Percentiles rank a stretch among this genome's conserved stretches.
Evolutionary conservation across 2,888 invertebrate species (phyloP).

Genomic region (Cephus pulcher): DNA sequence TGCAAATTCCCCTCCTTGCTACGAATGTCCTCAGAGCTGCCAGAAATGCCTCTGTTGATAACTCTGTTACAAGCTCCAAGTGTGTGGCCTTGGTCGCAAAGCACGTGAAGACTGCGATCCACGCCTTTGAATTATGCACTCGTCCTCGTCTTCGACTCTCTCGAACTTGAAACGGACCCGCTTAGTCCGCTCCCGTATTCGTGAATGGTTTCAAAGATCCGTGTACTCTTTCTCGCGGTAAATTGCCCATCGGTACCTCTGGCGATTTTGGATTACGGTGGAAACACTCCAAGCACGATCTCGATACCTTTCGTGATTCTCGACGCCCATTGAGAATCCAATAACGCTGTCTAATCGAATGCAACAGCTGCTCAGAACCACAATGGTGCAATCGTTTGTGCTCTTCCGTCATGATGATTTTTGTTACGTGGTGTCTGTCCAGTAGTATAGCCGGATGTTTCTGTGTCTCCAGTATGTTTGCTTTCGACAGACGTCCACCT

Average conservation of each 20-base stretch:
- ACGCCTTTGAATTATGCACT: slow-evolving; percentile 41
- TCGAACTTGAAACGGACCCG: slow-evolving; percentile 33
- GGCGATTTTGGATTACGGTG: slow-evolving; percentile 26
- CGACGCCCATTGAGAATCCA: slow-evolving; percentile 42
- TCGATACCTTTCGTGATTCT: slow-evolving; percentile 28
- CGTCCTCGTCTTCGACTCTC: slow-evolving; percentile 35
- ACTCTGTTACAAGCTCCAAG: slow-evolving; percentile 34
- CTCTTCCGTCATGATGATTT: slow-evolving; percentile 8
- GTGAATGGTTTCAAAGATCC: slow-evolving; percentile 20
- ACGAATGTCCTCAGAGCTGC: slow-evolving; percentile 26
- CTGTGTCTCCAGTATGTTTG: slow-evolving; percentile 11
- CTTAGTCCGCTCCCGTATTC: slow-evolving; percentile 28
- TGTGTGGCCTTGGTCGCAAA: slow-evolving; percentile 47
- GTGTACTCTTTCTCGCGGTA: slow-evolving; percentile 44
- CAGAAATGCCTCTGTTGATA: slow-evolving; percentile 30
- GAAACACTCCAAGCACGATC: slow-evolving; percentile 44
- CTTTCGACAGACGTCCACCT: slow-evolving; percentile 7
- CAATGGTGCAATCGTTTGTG: slow-evolving; percentile 33
- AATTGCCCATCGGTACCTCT: slow-evolving; percentile 46
- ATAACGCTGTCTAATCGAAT: slow-evolving; percentile 27
- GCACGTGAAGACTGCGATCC: slow-evolving; percentile 50
- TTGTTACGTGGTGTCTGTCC: slow-evolving; percentile 2
- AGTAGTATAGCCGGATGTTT: slow-evolving; percentile 7
- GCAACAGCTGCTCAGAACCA: slow-evolving; percentile 29
- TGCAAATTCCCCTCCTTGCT: slow-evolving; percentile 25